Evolutionary conservation across 2,888 invertebrate species (phyloP).

Genomic region (Zootermopsis nevadensis): DNA sequence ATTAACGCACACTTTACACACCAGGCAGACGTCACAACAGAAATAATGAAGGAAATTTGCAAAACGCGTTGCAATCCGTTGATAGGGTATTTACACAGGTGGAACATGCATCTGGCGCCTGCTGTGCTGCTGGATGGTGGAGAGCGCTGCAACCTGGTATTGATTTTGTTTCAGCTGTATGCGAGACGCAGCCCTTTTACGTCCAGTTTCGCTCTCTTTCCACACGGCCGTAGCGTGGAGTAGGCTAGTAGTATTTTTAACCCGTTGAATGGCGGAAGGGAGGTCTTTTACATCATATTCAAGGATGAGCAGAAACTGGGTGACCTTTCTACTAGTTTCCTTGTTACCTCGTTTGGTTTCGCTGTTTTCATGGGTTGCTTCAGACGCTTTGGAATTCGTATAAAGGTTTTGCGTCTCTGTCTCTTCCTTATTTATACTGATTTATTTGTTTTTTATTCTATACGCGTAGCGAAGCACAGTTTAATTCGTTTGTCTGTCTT

Average conservation of each 20-base stretch:
- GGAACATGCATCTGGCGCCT: slow-evolving; percentile 3
- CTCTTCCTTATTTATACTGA: no score
- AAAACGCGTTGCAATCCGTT: no score
- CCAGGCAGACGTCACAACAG: no score
- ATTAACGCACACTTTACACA: no score
- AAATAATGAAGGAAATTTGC: no score
- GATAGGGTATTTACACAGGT: no score
- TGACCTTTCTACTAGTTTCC: background rate
- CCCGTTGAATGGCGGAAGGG: background rate
- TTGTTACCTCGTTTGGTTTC: background rate
- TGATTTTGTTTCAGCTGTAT: slow-evolving; percentile 44
- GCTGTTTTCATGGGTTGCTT: background rate
- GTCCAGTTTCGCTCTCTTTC: no score
- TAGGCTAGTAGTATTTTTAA: slow-evolving; percentile 26
- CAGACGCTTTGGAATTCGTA: background rate
- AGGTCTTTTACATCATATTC: background rate
- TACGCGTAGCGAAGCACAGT: no score
- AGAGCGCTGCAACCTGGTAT: slow-evolving; percentile 22
- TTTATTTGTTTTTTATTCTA: no score
- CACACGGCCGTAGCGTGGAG: slow-evolving; percentile 8
- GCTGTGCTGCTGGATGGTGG: background rate
- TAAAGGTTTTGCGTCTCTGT: background rate
- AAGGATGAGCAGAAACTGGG: slow-evolving; percentile 1
- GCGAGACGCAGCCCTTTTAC: slow-evolving; percentile 20
- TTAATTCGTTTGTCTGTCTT: no score